These are phyloP conservation scores for Doryteuthis pealeii DNA, from an alignment of 1,140 invertebrate genomes.

Conservation along the genomic window DNA sequence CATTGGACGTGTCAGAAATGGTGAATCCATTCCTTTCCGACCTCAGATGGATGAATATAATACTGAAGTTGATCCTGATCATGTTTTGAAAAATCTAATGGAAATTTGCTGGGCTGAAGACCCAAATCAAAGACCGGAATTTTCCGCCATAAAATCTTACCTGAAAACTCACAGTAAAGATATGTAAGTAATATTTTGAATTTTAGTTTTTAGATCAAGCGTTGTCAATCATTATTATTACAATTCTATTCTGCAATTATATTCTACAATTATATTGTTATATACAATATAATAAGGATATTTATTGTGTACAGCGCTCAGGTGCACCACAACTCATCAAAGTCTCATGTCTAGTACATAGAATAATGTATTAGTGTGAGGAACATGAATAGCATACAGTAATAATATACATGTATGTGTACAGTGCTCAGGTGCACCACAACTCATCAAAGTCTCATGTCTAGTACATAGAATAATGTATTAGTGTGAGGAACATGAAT, in stretches of 20 bases:
- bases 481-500: no score
- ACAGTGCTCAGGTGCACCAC: no score
- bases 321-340: no score
- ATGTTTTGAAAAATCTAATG: constrained; percentile 38
- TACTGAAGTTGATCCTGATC: constrained; percentile 17
- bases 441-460: no score
- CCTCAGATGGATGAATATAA: constrained; percentile 15
- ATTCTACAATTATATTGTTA: not conserved
- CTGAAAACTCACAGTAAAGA: constrained; percentile 2
- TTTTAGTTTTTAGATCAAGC: not conserved
- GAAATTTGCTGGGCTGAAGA: constrained; percentile 44
- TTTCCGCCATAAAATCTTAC: constrained; percentile 26
- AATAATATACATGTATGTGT: no score
- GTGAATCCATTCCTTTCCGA: constrained; percentile 36
- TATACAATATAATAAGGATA: no score
- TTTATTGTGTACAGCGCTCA: no score
- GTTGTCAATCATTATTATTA: no score
- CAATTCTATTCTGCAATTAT: not conserved
- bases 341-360: no score
- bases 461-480: no score
- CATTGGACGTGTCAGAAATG: constrained; percentile 27
- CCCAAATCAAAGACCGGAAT: constrained; percentile 36
- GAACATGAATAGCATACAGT: no score
- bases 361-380: no score
- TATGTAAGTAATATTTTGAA: not conserved